Percentiles rank a stretch among this genome's conserved stretches.
phyloP scores from a whole-genome alignment of 2,113 vertebrate genomes.

The Aspidoscelis tigris region DNA sequence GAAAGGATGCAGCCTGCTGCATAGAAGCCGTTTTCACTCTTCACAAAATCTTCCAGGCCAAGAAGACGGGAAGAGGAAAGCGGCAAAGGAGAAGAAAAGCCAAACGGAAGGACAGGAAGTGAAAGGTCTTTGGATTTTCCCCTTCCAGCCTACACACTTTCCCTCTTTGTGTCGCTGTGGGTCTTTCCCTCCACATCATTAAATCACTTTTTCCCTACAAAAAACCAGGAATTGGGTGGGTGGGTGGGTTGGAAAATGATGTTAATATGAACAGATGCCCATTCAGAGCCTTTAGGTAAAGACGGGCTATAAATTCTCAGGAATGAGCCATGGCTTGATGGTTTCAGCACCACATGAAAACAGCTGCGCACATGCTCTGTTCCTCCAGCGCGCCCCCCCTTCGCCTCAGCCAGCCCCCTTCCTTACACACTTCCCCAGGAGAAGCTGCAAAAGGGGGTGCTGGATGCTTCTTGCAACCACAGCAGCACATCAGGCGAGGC shows the following conservation, averaged over 20 bases:
- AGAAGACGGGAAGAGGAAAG: too few species aligned
- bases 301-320: neutral
- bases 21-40: too few species aligned
- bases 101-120: too few species aligned
- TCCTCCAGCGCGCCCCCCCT: too few species aligned
- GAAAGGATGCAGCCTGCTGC: neutral
- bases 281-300: neutral
- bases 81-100: neutral
- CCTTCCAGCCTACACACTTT: neutral
- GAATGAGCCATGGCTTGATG: neutral
- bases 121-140: too few species aligned
- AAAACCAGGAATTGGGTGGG: neutral
- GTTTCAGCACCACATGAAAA: neutral
- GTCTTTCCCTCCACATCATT: neutral
- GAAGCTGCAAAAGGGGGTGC: slow-evolving; percentile 35
- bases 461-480: neutral
- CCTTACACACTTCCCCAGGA: neutral
- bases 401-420: neutral
- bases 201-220: neutral
- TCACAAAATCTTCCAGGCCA: neutral
- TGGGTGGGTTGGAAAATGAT: neutral
- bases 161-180: neutral
- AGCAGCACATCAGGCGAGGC: slow-evolving; percentile 32
- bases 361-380: neutral
- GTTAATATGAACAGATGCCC: neutral